These are phyloP conservation scores for Myiozetetes cayanensis DNA, from an alignment of 2,113 vertebrate genomes.

Conservation along the genomic window DNA sequence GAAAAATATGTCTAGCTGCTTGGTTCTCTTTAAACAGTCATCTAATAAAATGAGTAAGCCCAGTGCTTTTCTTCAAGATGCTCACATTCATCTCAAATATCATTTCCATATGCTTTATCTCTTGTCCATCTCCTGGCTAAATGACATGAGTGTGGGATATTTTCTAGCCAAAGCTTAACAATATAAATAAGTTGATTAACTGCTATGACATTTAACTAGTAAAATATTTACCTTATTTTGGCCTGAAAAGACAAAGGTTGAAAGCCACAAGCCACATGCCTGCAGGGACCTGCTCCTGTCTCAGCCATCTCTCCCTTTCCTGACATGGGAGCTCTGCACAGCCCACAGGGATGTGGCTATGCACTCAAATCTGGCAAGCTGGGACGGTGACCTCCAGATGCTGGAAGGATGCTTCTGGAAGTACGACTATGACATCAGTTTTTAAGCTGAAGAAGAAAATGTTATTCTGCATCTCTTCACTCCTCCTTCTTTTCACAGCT, in stretches of 20 bases:
- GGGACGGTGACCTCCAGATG: background rate
- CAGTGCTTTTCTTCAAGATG: background rate
- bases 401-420: background rate
- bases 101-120: background rate
- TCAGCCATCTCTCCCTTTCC: background rate
- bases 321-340: fast-evolving
- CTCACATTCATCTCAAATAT: background rate
- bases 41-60: background rate
- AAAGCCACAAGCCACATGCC: background rate
- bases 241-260: background rate
- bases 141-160: background rate
- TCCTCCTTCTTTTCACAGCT: background rate
- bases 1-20: background rate
- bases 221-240: background rate
- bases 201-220: background rate
- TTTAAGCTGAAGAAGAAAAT: background rate
- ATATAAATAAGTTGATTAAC: background rate
- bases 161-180: background rate
- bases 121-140: background rate
- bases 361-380: background rate
- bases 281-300: background rate
- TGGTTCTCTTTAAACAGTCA: background rate
- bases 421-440: background rate
- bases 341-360: background rate
- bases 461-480: background rate